phyloP scores from a whole-genome alignment of 2,113 vertebrate species.

The Neopipo cinnamomea region DNA sequence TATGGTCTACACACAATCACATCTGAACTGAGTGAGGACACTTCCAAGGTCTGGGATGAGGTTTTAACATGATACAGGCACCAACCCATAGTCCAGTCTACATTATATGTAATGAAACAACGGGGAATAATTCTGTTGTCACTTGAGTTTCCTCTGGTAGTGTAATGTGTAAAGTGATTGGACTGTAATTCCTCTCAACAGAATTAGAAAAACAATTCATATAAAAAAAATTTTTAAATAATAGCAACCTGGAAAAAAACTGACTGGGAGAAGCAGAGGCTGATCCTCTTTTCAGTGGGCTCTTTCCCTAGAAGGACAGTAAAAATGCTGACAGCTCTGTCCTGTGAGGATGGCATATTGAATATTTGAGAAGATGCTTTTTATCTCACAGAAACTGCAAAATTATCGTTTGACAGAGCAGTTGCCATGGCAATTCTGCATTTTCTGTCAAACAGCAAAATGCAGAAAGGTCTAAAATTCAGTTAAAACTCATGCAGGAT shows the following conservation, averaged over 20 bases:
- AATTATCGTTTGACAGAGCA: conserved; percentile 24
- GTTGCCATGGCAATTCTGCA: conserved; percentile 52
- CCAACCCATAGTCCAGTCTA: background rate
- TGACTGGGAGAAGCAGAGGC: background rate
- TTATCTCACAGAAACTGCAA: conserved; percentile 38
- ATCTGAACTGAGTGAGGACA: background rate
- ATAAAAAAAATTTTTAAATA: background rate
- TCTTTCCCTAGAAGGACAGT: background rate
- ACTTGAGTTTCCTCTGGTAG: background rate
- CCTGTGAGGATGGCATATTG: background rate
- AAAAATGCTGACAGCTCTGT: conserved; percentile 16
- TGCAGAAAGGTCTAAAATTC: background rate
- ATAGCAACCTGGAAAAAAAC: background rate
- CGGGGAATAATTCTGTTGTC: background rate
- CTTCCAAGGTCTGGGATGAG: background rate
- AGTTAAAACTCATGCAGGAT: background rate
- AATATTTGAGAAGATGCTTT: background rate
- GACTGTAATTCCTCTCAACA: background rate
- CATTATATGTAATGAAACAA: background rate
- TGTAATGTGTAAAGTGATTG: background rate
- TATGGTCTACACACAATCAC: background rate
- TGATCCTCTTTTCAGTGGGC: background rate
- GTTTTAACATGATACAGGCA: background rate
- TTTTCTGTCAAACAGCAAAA: conserved; percentile 43
- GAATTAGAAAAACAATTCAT: background rate